A percentile compares a stretch with the other conserved stretches of the same genome.
Conservation (phyloP, 1,140 invertebrate genomes). For the Penaeus vannamei region DNA sequence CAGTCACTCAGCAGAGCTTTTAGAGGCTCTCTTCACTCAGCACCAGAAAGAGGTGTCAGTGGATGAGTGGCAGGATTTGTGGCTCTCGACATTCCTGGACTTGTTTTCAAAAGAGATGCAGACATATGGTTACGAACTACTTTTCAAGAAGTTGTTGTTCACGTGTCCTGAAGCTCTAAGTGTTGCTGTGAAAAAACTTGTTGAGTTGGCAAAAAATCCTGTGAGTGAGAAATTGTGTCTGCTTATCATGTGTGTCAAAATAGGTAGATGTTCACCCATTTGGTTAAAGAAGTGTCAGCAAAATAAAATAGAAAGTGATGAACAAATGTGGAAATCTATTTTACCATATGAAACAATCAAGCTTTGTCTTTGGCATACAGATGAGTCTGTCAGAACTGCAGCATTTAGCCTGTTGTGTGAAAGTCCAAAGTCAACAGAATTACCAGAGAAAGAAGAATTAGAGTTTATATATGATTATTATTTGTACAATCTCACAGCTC, state of each 20-base stretch:
- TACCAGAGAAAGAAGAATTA: slow-evolving; percentile 78
- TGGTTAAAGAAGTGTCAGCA: slow-evolving; percentile 39
- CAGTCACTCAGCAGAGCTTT: slow-evolving; percentile 52
- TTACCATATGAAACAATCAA: slow-evolving; percentile 59
- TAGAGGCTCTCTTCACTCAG: slow-evolving; percentile 44
- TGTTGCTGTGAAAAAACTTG: slow-evolving; percentile 42
- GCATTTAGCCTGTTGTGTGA: slow-evolving; percentile 82
- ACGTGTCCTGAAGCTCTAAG: slow-evolving; percentile 50
- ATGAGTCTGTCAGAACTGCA: slow-evolving; percentile 72
- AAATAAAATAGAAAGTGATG: not conserved
- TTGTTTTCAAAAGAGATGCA: slow-evolving; percentile 59
- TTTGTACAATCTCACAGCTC: slow-evolving; percentile 80
- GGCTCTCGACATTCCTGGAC: slow-evolving; percentile 44
- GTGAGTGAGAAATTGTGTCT: slow-evolving; percentile 63
- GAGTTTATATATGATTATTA: slow-evolving; percentile 80
- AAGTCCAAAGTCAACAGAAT: slow-evolving; percentile 82
- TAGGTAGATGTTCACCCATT: slow-evolving; percentile 56
- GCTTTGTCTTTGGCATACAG: slow-evolving; percentile 52
- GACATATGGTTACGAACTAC: slow-evolving; percentile 63
- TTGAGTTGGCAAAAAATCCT: slow-evolving; percentile 46
- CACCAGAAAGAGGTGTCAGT: slow-evolving; percentile 39
- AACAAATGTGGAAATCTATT: slow-evolving; percentile 57
- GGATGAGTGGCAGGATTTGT: slow-evolving; percentile 42
- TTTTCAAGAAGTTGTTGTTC: slow-evolving; percentile 61
- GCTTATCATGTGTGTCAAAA: slow-evolving; percentile 66